These are phyloP conservation scores for Caenorhabditis sp. DNA, from an alignment of 2,888 invertebrate species.

Conservation along the genomic window DNA sequence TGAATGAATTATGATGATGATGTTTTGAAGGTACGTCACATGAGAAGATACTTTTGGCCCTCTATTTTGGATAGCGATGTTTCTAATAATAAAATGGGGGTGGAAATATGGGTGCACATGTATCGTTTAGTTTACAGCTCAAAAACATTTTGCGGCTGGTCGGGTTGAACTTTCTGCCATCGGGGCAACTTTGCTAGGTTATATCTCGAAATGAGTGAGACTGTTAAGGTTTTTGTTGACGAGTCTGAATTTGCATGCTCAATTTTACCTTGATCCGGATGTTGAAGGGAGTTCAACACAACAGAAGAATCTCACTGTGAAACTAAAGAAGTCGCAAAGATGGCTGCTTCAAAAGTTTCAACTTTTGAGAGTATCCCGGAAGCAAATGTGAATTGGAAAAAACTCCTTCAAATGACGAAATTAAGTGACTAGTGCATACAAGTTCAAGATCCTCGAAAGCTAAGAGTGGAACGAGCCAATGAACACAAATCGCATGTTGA, in stretches of 20 bases:
- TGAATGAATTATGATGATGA: constrained; percentile 16
- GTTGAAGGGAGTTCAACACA: too few relatives aligned
- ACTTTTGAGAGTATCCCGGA: background rate
- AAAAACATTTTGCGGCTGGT: too few relatives aligned
- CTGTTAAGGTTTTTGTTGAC: too few relatives aligned
- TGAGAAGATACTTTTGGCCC: background rate
- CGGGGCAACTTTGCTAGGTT: too few relatives aligned
- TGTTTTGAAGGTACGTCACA: constrained; percentile 8
- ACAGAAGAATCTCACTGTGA: too few relatives aligned
- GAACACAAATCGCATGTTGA: constrained; percentile 20
- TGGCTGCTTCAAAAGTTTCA: background rate
- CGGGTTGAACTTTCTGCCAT: too few relatives aligned
- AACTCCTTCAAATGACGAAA: background rate
- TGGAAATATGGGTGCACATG: background rate
- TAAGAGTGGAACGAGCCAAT: constrained; percentile 7
- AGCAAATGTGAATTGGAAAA: background rate
- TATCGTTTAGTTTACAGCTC: too few relatives aligned
- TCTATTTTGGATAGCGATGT: constrained; percentile 6
- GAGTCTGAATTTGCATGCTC: too few relatives aligned
- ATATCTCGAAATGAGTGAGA: too few relatives aligned
- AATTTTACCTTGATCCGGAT: too few relatives aligned
- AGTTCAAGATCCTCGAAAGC: background rate
- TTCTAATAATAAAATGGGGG: constrained; percentile 16
- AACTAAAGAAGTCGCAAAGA: too few relatives aligned
- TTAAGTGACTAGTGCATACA: background rate